Base-by-base conservation (phyloP, 2,797 vertebrate species). In the Semotilus atromaculatus region DNA sequence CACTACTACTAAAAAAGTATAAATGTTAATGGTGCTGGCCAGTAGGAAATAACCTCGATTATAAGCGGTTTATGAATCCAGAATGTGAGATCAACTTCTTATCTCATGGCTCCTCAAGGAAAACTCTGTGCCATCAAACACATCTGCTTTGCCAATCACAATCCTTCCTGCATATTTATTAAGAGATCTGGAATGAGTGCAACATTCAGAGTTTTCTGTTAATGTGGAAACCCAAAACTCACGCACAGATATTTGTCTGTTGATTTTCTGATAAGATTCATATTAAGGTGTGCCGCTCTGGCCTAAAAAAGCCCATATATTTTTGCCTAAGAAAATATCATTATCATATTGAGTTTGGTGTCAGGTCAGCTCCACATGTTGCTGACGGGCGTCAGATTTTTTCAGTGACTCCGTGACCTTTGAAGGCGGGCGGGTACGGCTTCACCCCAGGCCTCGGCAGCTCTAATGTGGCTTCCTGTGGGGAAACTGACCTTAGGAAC, bases 391-490 rank as follows among this genome's bases (percentile, higher is more conserved):
- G 1, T 78, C 26, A 48, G 66, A 84, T 79, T 62, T 79, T 79
- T 71, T 36, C 40, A 23, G 64, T 78, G 70, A 82, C 81, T 74
- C 40, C 10, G 16, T 75, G 83, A 84, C 66, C 83, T 40, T 4
- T 83, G n/a, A 83, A 67, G 18, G n/a, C 48, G 36, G 60, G 60
- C 72, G 62, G 34, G 23, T 53, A 67, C 4, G 72, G 73, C 72
- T 55, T 84, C 74, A 70, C 51, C 40, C 51, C 51, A 62, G 75
- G 66, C 2, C 53, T 79, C 75, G 29, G 48, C 26, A 36, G 75
- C 77, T 74, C 81, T 86, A 81, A 88, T 86, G 82, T 58, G 85
- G 85, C 74, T 80, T 76, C 62, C 70, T 74, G 81, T 40, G 45
- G 81, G 43, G 70, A 58, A 79, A 73, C 80, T 55, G 66, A 73